Conservation (phyloP, 2,888 invertebrate species). For the Phalera bucephala region DNA sequence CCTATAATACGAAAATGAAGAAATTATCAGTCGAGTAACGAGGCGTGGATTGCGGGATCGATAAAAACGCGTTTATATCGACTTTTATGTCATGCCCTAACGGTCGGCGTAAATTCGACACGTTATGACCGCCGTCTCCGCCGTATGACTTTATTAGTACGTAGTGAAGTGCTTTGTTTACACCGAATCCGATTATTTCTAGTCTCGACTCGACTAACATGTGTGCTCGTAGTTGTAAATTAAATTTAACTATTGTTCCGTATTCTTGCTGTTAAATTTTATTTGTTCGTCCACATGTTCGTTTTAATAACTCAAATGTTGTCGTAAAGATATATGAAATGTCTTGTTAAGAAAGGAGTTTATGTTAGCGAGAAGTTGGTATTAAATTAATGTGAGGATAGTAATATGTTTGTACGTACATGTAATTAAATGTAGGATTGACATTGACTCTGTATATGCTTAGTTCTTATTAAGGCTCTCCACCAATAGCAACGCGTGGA, state of each 20-base stretch:
- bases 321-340: constrained; percentile 40
- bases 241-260: constrained; percentile 41
- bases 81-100: constrained; percentile 61
- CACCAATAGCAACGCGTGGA: no score
- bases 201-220: constrained; percentile 46
- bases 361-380: no score
- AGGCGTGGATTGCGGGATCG: constrained; percentile 59
- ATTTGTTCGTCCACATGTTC: constrained; percentile 29
- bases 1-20: constrained; percentile 61
- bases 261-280: constrained; percentile 41
- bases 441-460: no score
- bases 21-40: constrained; percentile 63
- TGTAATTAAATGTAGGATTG: constrained; percentile 30
- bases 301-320: constrained; percentile 29
- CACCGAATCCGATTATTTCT: constrained; percentile 38
- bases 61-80: constrained; percentile 69
- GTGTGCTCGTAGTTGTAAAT: constrained; percentile 51
- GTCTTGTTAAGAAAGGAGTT: constrained; percentile 36
- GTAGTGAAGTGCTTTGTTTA: constrained; percentile 55
- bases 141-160: constrained; percentile 63
- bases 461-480: no score
- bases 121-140: constrained; percentile 48
- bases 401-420: constrained; percentile 32
- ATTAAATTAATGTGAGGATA: constrained; percentile 28
- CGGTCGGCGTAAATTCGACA: constrained; percentile 63